Percentiles rank a stretch among this genome's conserved stretches.
Conservation (phyloP, 2,797 vertebrate genomes). For the Coregonus suidteri region DNA sequence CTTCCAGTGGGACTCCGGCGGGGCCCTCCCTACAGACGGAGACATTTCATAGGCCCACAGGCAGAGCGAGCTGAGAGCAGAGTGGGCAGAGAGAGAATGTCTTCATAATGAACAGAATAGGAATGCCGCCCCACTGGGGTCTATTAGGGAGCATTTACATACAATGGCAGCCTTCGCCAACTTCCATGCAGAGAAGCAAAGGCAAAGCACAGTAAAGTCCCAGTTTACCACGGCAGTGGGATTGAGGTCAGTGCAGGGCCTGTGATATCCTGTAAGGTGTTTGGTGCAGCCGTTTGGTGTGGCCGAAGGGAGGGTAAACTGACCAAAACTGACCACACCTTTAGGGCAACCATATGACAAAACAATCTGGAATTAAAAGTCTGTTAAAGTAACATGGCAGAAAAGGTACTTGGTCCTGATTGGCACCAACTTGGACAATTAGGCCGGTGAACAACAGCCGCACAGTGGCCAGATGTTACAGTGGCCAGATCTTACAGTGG, state of each 20-base stretch:
- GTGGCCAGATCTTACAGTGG: too few species aligned
- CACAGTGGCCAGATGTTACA: constrained; percentile 9
- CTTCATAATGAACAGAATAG: constrained; percentile 80
- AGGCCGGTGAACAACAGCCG: background rate
- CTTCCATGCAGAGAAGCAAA: constrained; percentile 27
- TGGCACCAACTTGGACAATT: constrained; percentile 38
- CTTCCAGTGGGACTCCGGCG: constrained; percentile 73
- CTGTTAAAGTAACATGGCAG: background rate
- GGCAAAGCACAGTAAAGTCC: constrained; percentile 52
- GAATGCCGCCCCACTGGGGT: constrained; percentile 80
- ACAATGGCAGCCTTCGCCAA: constrained; percentile 60
- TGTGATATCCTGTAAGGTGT: constrained; percentile 16
- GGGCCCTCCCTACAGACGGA: constrained; percentile 68
- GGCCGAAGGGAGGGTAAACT: background rate
- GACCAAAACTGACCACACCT: background rate
- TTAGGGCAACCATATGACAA: background rate
- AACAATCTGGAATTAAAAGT: background rate
- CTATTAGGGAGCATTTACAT: constrained; percentile 79
- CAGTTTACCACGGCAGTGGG: constrained; percentile 45
- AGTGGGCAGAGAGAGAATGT: constrained; percentile 52
- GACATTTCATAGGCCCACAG: constrained; percentile 76
- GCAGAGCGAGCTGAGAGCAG: constrained; percentile 42
- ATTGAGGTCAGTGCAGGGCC: constrained; percentile 18
- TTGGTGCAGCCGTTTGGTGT: background rate
- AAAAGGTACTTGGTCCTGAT: constrained; percentile 26